A percentile compares a stretch with the other conserved stretches of the same genome.
Conservation (phyloP, 1,140 invertebrate genomes). For the Drosophila setifemur region DNA sequence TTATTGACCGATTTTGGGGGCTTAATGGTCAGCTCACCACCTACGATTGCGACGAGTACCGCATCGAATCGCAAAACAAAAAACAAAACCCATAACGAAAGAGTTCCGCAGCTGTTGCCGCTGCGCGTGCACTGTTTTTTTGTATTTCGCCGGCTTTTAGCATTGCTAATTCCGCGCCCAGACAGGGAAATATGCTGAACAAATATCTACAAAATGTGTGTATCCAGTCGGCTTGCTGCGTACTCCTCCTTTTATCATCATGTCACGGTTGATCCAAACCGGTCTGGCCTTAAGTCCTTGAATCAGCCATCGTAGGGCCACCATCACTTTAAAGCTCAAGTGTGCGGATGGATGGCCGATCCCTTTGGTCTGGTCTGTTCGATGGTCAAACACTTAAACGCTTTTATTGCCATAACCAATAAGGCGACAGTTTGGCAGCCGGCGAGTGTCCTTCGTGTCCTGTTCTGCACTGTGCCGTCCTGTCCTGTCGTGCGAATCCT, state of each 20-base stretch:
- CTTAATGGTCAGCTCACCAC: constrained; percentile 63
- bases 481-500: constrained; percentile 17
- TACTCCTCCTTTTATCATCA: constrained; percentile 17
- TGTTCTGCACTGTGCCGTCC: too few species aligned
- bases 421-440: constrained; percentile 46
- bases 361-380: constrained; percentile 19
- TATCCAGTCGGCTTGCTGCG: not conserved
- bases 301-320: not conserved
- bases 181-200: constrained; percentile 33
- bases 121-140: constrained; percentile 5
- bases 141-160: constrained; percentile 12
- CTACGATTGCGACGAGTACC: too few species aligned
- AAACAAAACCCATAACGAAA: not conserved
- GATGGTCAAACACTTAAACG: constrained; percentile 43
- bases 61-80: not conserved
- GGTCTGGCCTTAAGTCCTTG: constrained; percentile 25
- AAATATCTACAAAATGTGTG: constrained; percentile 26
- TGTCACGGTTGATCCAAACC: too few species aligned
- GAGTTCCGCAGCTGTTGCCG: constrained; percentile 25
- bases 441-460: constrained; percentile 11
- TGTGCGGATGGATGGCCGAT: constrained; percentile 4
- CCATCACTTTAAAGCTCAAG: constrained; percentile 41
- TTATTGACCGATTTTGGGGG: constrained; percentile 80
- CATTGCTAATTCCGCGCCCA: constrained; percentile 38
- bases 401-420: constrained; percentile 70